Evolutionary conservation across 2,888 invertebrate genomes (phyloP).

Genomic region (Erebia palarica): DNA sequence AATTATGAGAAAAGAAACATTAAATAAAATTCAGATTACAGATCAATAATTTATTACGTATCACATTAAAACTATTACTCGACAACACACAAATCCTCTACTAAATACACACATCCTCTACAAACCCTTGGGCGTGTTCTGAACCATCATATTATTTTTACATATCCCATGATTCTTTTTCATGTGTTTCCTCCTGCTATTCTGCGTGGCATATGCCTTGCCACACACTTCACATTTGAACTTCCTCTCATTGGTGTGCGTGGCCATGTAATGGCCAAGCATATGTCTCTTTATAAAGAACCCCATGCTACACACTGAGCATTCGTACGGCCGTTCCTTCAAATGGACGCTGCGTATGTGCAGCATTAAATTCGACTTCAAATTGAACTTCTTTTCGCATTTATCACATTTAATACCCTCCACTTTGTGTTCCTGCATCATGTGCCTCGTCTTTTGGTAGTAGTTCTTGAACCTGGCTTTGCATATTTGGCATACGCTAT

Average conservation of each 20-base stretch:
- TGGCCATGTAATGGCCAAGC: conserved; percentile 74
- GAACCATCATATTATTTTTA: conserved; percentile 44
- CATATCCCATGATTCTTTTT: conserved; percentile 70
- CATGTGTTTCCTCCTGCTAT: conserved; percentile 70
- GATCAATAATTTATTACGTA: conserved; percentile 31
- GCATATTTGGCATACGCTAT: conserved; percentile 75
- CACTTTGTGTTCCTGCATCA: conserved; percentile 72
- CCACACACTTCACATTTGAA: conserved; percentile 84
- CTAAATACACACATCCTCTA: conserved; percentile 8
- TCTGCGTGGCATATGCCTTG: conserved; percentile 77
- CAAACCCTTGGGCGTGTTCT: conserved; percentile 27
- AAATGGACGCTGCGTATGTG: conserved; percentile 73
- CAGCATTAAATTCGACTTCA: conserved; percentile 66
- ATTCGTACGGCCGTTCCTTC: conserved; percentile 72
- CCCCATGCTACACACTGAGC: conserved; percentile 73
- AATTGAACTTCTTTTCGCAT: conserved; percentile 74
- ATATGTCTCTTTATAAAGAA: conserved; percentile 76
- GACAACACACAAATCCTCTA: conserved; percentile 11
- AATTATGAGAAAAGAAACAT: not conserved
- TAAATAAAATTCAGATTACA: conserved; percentile 27
- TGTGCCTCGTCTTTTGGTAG: conserved; percentile 73
- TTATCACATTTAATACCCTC: conserved; percentile 72
- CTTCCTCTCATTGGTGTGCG: conserved; percentile 77
- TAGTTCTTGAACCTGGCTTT: conserved; percentile 74
- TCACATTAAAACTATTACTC: conserved; percentile 19